Percentiles rank a stretch among this genome's conserved stretches.
Evolutionary conservation across 2,888 invertebrate genomes (phyloP).

Genomic region (Cactoblastis cactorum): DNA sequence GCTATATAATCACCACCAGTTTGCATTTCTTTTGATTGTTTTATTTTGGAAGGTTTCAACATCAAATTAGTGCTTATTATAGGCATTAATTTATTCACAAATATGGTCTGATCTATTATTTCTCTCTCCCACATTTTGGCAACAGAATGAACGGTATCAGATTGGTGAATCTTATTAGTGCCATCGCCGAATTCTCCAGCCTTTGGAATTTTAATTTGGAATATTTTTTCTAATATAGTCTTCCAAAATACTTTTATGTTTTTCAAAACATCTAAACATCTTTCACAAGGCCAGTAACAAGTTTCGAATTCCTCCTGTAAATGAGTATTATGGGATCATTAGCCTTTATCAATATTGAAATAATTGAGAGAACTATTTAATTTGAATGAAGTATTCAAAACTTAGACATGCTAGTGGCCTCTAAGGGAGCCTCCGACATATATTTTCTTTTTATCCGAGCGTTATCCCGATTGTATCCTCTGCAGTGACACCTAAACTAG

Average conservation of each 20-base stretch:
- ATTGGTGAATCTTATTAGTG: slow-evolving; percentile 22
- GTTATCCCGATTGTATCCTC: too few species aligned
- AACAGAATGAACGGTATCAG: slow-evolving; percentile 42
- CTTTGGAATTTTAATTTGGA: slow-evolving; percentile 43
- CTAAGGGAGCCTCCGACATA: too few species aligned
- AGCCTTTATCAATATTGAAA: too few species aligned
- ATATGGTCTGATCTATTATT: slow-evolving; percentile 49
- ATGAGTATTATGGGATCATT: too few species aligned
- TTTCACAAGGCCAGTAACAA: slow-evolving; percentile 66
- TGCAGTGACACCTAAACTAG: too few species aligned
- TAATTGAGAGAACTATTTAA: too few species aligned
- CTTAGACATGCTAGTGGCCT: too few species aligned
- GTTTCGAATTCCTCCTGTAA: slow-evolving; percentile 66
- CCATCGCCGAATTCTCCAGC: slow-evolving; percentile 25
- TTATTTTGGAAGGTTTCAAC: slow-evolving; percentile 7
- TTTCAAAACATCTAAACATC: slow-evolving; percentile 62
- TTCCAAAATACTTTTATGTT: slow-evolving; percentile 69
- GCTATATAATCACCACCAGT: neutral
- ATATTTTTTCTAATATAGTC: slow-evolving; percentile 59
- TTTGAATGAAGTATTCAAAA: too few species aligned
- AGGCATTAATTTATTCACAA: slow-evolving; percentile 42
- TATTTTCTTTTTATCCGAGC: too few species aligned
- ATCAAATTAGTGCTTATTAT: slow-evolving; percentile 21
- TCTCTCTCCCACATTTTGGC: slow-evolving; percentile 56
- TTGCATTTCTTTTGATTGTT: neutral